These are phyloP conservation scores for Drosophila testacea DNA, from an alignment of 2,888 invertebrate species.

Conservation along the genomic window DNA sequence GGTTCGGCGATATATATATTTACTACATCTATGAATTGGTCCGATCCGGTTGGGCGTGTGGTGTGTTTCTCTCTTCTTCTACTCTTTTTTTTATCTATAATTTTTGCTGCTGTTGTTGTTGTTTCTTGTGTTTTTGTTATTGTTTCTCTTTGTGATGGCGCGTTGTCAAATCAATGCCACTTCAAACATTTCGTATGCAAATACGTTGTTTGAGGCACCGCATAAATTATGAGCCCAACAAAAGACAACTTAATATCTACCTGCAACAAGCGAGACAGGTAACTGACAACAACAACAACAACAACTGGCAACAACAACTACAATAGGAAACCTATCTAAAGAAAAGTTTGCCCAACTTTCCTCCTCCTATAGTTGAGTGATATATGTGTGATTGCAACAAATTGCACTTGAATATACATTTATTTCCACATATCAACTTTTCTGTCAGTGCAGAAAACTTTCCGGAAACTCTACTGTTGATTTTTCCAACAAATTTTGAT, in stretches of 20 bases:
- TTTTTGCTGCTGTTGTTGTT: conserved; percentile 6
- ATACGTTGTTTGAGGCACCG: conserved; percentile 55
- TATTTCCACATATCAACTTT: no score
- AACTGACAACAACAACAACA: conserved; percentile 11
- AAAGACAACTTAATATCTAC: conserved; percentile 66
- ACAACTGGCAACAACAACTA: not conserved
- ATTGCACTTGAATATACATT: not conserved
- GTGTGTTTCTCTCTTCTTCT: conserved; percentile 20
- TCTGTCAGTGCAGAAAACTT: no score
- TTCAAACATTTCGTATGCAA: conserved; percentile 75
- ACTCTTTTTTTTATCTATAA: conserved; percentile 8
- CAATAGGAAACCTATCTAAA: not conserved
- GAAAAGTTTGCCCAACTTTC: not conserved
- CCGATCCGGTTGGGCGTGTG: conserved; percentile 32
- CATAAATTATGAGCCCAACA: conserved; percentile 68
- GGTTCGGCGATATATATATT: conserved; percentile 29
- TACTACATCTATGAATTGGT: conserved; percentile 28
- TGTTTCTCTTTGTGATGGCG: conserved; percentile 30
- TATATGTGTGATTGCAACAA: not conserved
- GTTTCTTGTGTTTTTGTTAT: conserved; percentile 1
- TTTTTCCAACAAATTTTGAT: no score
- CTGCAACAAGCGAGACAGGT: conserved; percentile 14
- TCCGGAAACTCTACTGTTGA: no score
- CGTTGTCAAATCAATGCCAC: conserved; percentile 76
- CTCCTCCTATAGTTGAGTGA: not conserved